Evolutionary conservation across 2,888 invertebrate species (phyloP).

Genomic region (Tupiocoris notatus): DNA sequence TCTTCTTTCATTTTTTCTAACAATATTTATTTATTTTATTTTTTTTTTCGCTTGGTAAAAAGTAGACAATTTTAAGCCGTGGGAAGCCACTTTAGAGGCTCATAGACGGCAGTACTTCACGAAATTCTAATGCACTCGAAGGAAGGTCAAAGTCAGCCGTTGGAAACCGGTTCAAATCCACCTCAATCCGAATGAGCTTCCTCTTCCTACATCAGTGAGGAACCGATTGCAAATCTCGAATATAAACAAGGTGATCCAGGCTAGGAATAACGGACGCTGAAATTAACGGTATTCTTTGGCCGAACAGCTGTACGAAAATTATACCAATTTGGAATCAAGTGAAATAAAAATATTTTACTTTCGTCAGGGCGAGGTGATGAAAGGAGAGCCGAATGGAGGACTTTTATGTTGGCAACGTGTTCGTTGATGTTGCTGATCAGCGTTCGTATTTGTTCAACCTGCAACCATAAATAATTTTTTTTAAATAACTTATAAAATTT

Average conservation of each 20-base stretch:
- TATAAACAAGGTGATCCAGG: not conserved
- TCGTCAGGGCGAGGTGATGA: slow-evolving; percentile 58
- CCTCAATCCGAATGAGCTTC: slow-evolving; percentile 2
- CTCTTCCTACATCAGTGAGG: not conserved
- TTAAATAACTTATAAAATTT: too few relatives aligned
- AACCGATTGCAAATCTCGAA: too few relatives aligned
- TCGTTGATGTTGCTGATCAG: slow-evolving; percentile 59
- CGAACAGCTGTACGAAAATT: too few relatives aligned
- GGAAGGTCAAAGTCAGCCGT: slow-evolving; percentile 25
- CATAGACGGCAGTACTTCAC: too few relatives aligned
- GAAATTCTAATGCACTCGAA: not conserved
- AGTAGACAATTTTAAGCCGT: too few relatives aligned
- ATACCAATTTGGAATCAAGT: not conserved
- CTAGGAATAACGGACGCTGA: too few relatives aligned
- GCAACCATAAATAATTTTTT: too few relatives aligned
- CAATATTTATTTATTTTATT: too few relatives aligned
- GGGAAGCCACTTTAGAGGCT: too few relatives aligned
- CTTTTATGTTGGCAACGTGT: slow-evolving; percentile 58
- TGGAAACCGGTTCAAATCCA: slow-evolving; percentile 27
- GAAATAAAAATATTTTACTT: slow-evolving; percentile 53
- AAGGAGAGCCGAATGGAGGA: slow-evolving; percentile 62
- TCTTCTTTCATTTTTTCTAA: too few relatives aligned
- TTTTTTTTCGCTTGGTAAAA: too few relatives aligned
- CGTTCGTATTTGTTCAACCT: slow-evolving; percentile 58
- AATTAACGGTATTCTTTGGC: too few relatives aligned